Base-by-base conservation (phyloP, 2,888 invertebrate genomes). In the Melitaea athalia region DNA sequence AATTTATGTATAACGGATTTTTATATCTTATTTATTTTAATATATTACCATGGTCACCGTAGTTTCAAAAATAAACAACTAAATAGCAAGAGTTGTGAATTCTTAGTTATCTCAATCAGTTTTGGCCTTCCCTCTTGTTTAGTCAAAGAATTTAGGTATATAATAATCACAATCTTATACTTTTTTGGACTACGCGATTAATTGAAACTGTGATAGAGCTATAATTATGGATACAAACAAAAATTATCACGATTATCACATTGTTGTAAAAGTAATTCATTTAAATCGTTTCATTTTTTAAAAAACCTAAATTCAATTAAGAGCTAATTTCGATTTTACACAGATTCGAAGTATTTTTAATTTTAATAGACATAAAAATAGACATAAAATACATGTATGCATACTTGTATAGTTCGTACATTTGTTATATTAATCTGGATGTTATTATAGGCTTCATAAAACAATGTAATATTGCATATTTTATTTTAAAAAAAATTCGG, bases 1-100 rank as follows among this genome's bases (percentile, higher is more conserved):
- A 52, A 52, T 52, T 17, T 52, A 52, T 55, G 24, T 31, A 7
- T 55, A 55, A 55, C 55, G 33, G 55, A n/a, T 33, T 55, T 15
- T 50, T 15, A 15, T 15, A 3, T 17, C 17, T 7, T 15, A 15
- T 52, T 52, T 52, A 52, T 24, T 52, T 12, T 52, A 3, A 31
- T 52, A 52, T 12, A 17, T 52, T 17, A 12, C 24, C 24, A 50
- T 15, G 7, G 8, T 50, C 5, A 15, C 10, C 15, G 24, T 11
- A 24, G 52, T 52, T 52, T 12, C 4, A 52, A 10, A 52, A 52
- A 52, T 5, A 24, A 52, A 52, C 31, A 31, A 52, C 52, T 17
- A 31, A 12, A 24, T 24, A 10, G 5, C 10, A 24, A 15, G 5
- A 15, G 24, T 24, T 24, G 10, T 24, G 11, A 8, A 31, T 24